phyloP scores from a whole-genome alignment of 2,113 vertebrate species.

The Etheostoma spectabile region DNA sequence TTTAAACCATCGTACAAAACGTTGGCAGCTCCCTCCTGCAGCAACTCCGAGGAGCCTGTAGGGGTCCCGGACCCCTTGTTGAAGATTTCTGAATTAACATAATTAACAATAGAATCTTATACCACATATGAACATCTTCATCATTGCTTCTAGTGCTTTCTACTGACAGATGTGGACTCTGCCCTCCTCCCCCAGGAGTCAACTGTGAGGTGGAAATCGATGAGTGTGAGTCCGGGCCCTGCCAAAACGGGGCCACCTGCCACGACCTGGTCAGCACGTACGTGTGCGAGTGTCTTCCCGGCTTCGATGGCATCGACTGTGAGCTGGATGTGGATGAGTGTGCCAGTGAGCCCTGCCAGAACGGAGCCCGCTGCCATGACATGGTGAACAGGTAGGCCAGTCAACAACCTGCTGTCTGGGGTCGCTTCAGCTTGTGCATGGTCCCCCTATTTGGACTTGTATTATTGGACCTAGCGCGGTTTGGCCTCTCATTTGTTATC shows the following conservation, averaged over 20 bases:
- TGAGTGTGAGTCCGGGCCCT: conserved; percentile 90
- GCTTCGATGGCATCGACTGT: conserved; percentile 86
- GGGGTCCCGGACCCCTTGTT: no score
- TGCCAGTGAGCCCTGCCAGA: conserved; percentile 87
- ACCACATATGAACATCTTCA: neutral
- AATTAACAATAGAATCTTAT: neutral
- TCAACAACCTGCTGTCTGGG: neutral
- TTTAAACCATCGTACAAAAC: no score
- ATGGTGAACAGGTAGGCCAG: conserved; percentile 86
- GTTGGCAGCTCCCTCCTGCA: no score
- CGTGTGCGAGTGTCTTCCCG: conserved; percentile 87
- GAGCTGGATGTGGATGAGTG: conserved; percentile 91
- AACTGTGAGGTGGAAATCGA: conserved; percentile 92
- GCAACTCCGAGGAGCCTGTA: no score
- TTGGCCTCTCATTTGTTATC: no score
- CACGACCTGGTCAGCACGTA: conserved; percentile 88
- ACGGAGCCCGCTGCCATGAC: conserved; percentile 86
- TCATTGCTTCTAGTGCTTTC: neutral
- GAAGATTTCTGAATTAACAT: no score
- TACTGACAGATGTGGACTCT: neutral
- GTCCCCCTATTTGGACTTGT: no score
- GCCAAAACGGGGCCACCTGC: conserved; percentile 88
- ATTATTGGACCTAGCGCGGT: no score
- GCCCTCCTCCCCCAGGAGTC: conserved; percentile 78
- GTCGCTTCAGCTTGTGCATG: no score